Percentiles rank a stretch among this genome's conserved stretches.
phyloP scores from a whole-genome alignment of 2,113 vertebrate species.

The Taurulus bubalis region DNA sequence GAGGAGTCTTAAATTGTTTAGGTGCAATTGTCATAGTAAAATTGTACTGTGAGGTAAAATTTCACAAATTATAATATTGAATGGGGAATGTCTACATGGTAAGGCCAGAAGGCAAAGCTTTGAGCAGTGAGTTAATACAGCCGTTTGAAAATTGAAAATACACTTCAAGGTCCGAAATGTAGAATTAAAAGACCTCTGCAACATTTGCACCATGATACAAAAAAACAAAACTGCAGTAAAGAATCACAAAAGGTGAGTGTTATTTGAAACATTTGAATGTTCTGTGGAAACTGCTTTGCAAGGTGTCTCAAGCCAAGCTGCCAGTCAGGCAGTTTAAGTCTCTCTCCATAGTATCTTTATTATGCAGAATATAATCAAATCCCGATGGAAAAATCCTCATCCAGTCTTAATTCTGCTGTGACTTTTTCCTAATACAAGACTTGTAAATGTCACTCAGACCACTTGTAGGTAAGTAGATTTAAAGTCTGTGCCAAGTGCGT shows the following conservation, averaged over 20 bases:
- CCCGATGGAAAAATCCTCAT: slow-evolving; percentile 5
- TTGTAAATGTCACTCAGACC: slow-evolving; percentile 58
- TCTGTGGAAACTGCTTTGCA: slow-evolving; percentile 10
- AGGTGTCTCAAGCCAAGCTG: slow-evolving; percentile 5
- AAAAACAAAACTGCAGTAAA: not conserved
- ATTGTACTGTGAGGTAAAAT: slow-evolving; percentile 1
- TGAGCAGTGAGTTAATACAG: not conserved
- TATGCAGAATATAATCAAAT: slow-evolving; percentile 17
- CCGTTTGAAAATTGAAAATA: not conserved
- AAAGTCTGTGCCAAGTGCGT: slow-evolving; percentile 84
- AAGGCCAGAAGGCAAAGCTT: not conserved
- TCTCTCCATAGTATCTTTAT: slow-evolving; percentile 5
- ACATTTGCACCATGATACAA: not conserved
- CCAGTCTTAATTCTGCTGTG: slow-evolving; percentile 10
- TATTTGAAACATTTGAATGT: not conserved
- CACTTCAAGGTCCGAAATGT: not conserved
- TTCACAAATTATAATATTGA: not conserved
- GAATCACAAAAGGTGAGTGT: not conserved
- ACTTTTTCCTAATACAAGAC: not conserved
- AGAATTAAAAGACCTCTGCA: not conserved
- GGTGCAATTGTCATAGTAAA: slow-evolving; percentile 11
- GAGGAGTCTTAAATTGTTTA: not conserved
- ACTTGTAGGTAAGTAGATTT: slow-evolving; percentile 87
- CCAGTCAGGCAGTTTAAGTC: slow-evolving; percentile 19
- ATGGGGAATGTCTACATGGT: not conserved